phyloP scores from a whole-genome alignment of 1,140 invertebrate species.

The Heliconius nattereri region DNA sequence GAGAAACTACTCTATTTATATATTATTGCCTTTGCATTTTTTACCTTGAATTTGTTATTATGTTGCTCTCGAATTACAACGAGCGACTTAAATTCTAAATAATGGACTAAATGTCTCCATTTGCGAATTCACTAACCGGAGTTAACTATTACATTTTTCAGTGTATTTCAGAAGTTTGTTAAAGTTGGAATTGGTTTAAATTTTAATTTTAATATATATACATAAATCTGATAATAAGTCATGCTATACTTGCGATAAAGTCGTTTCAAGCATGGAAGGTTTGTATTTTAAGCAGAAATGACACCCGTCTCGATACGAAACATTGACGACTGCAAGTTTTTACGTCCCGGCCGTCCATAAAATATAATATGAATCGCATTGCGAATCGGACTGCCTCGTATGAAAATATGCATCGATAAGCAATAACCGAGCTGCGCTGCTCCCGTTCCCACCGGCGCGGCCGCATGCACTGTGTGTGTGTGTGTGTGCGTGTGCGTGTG shows the following conservation, averaged over 20 bases:
- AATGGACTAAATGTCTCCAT: not conserved
- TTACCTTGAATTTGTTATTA: slow-evolving; percentile 24
- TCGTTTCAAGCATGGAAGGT: not conserved
- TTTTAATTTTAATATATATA: too few species aligned
- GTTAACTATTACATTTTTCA: not conserved
- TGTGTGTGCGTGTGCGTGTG: not conserved
- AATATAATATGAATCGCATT: slow-evolving; percentile 28
- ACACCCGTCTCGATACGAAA: not conserved
- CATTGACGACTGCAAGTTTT: not conserved
- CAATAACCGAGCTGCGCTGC: slow-evolving; percentile 24
- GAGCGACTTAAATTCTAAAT: not conserved
- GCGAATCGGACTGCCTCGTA: not conserved
- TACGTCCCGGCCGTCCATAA: slow-evolving; percentile 5
- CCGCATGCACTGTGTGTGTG: not conserved
- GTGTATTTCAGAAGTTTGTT: too few species aligned
- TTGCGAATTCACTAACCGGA: not conserved
- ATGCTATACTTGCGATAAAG: not conserved
- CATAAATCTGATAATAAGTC: not conserved
- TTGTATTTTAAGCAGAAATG: not conserved
- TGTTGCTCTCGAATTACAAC: slow-evolving; percentile 21
- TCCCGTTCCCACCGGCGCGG: slow-evolving; percentile 29
- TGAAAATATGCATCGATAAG: slow-evolving; percentile 31
- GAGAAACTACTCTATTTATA: slow-evolving; percentile 32
- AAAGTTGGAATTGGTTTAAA: too few species aligned
- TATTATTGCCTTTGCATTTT: slow-evolving; percentile 23